phyloP scores from a whole-genome alignment of 1,140 invertebrate genomes.

The Dufourea novaeangliae region DNA sequence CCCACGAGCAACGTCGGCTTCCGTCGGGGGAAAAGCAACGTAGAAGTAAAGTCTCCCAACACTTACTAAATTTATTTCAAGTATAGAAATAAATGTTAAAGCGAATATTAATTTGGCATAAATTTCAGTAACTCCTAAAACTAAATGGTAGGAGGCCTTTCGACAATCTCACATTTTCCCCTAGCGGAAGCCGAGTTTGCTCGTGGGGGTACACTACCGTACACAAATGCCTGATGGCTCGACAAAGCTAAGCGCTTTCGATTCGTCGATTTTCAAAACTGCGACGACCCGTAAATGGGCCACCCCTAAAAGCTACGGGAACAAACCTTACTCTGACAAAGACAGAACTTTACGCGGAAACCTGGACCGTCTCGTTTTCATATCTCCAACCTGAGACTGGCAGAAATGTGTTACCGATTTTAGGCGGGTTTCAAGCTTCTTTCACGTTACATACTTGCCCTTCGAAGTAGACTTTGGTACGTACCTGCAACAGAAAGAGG shows the following conservation, averaged over 20 bases:
- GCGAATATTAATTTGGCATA: too few species aligned
- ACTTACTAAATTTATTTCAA: too few species aligned
- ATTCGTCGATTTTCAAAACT: constrained; percentile 62
- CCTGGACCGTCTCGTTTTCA: background rate
- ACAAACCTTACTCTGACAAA: constrained; percentile 33
- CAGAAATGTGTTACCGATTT: background rate
- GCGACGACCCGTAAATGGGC: constrained; percentile 58
- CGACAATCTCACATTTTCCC: too few species aligned
- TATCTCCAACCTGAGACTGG: too few species aligned
- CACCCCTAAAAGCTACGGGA: constrained; percentile 45
- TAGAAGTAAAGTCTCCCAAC: too few species aligned
- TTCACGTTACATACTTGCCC: background rate
- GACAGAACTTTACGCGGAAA: constrained; percentile 29
- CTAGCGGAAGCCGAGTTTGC: too few species aligned
- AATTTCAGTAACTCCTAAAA: too few species aligned
- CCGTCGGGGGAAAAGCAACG: too few species aligned
- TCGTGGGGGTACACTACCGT: too few species aligned
- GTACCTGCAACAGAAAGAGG: constrained; percentile 40
- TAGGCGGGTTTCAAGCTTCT: background rate
- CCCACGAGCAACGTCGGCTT: too few species aligned
- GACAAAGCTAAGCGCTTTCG: constrained; percentile 47
- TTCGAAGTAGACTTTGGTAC: background rate
- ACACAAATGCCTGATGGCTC: constrained; percentile 20
- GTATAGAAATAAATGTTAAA: too few species aligned
- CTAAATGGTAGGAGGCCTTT: too few species aligned